A percentile compares a stretch with the other conserved stretches of the same genome.
Conservation (phyloP, 2,797 vertebrate genomes). For the Protonibea diacanthus region DNA sequence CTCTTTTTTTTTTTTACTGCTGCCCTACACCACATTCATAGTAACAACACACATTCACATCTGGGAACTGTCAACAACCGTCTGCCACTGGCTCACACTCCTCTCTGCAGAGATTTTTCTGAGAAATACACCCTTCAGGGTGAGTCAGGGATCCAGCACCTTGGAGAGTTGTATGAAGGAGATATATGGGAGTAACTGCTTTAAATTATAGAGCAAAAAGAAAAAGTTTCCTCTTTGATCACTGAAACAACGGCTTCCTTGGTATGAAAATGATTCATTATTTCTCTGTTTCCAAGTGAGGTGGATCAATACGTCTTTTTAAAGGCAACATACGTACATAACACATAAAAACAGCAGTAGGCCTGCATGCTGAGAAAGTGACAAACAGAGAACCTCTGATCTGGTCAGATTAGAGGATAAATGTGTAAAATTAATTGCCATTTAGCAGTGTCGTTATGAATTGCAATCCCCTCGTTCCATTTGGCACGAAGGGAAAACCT, state of each 20-base stretch:
- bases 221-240: conserved; percentile 30
- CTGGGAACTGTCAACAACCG: conserved; percentile 54
- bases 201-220: conserved; percentile 35
- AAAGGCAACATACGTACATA: neutral
- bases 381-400: conserved; percentile 8
- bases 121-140: conserved; percentile 39
- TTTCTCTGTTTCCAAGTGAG: conserved; percentile 6
- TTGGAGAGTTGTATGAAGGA: conserved; percentile 20
- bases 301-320: conserved; percentile 5
- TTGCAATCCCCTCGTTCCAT: too few relatives aligned
- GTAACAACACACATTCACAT: conserved; percentile 44
- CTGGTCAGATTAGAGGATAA: neutral
- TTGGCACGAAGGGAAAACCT: too few relatives aligned
- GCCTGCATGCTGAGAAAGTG: conserved; percentile 1
- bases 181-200: conserved; percentile 11
- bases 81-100: conserved; percentile 46
- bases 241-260: conserved; percentile 30
- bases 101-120: conserved; percentile 32
- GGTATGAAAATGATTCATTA: conserved; percentile 23
- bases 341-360: conserved; percentile 14
- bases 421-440: too few relatives aligned
- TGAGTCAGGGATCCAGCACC: conserved; percentile 24
- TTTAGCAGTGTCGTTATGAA: too few relatives aligned
- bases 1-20: conserved; percentile 17
- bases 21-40: conserved; percentile 27